phyloP scores from a whole-genome alignment of 2,797 vertebrate genomes.

The Coregonus sp. region DNA sequence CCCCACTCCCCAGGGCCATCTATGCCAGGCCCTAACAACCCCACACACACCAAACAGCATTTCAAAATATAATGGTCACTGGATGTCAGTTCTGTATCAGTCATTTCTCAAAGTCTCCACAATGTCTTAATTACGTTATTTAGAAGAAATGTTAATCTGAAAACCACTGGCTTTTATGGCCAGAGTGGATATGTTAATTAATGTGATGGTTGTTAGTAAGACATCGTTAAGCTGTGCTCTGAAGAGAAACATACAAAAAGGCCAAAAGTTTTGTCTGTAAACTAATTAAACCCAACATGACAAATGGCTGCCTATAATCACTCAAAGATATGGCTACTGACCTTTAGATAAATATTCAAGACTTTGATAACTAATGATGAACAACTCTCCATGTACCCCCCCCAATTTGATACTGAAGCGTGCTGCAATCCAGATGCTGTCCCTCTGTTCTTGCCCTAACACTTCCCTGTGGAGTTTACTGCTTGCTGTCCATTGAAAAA shows the following conservation, averaged over 20 bases:
- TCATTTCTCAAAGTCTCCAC: slow-evolving; percentile 8
- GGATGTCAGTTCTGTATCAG: neutral
- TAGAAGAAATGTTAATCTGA: slow-evolving; percentile 35
- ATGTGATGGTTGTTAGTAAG: slow-evolving; percentile 32
- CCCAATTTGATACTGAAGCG: too few relatives aligned
- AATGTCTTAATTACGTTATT: slow-evolving; percentile 27
- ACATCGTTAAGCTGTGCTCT: slow-evolving; percentile 51
- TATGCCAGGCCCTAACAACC: too few relatives aligned
- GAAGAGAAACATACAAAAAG: slow-evolving; percentile 42
- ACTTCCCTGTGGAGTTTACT: slow-evolving; percentile 9
- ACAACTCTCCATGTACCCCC: neutral
- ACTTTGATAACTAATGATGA: neutral
- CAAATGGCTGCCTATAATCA: neutral
- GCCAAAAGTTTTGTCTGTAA: neutral
- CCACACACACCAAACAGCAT: too few relatives aligned
- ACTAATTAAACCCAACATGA: neutral
- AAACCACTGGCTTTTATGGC: slow-evolving; percentile 57
- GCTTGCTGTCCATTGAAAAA: slow-evolving; percentile 29
- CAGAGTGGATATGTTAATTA: slow-evolving; percentile 46
- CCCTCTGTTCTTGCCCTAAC: slow-evolving; percentile 7
- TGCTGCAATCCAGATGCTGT: neutral
- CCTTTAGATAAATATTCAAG: neutral
- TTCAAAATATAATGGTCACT: neutral
- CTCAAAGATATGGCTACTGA: neutral
- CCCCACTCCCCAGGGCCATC: too few relatives aligned